phyloP scores from a whole-genome alignment of 2,113 vertebrate genomes.

The Notothenia coriiceps region DNA sequence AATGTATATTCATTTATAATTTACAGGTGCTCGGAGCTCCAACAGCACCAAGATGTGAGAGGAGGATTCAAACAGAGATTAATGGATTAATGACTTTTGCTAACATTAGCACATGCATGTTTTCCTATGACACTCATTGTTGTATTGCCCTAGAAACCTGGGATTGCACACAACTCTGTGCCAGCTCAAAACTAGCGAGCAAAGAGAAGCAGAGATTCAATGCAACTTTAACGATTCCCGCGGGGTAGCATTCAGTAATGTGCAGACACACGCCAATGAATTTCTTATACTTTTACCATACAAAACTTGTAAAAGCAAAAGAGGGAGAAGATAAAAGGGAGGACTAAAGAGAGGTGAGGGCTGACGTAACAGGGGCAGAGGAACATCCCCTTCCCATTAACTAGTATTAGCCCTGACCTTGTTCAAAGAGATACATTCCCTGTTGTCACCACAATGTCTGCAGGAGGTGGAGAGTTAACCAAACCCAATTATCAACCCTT shows the following conservation, averaged over 20 bases:
- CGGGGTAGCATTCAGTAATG: background rate
- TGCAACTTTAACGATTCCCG: constrained; percentile 24
- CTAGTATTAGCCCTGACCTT: constrained; percentile 61
- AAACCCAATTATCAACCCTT: constrained; percentile 61
- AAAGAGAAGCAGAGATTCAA: background rate
- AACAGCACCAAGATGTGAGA: background rate
- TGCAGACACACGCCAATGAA: constrained; percentile 15
- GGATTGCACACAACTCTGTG: background rate
- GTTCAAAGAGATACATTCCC: constrained; percentile 79
- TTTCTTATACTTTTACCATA: constrained; percentile 14
- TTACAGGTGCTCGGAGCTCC: background rate
- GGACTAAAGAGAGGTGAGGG: constrained; percentile 26
- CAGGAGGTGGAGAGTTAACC: constrained; percentile 61
- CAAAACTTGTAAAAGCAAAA: constrained; percentile 45
- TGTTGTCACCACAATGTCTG: constrained; percentile 74
- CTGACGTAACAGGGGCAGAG: constrained; percentile 39
- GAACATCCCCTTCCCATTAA: constrained; percentile 73
- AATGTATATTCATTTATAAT: constrained; percentile 17
- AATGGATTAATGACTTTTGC: constrained; percentile 21
- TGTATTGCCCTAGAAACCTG: background rate
- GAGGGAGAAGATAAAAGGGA: constrained; percentile 37
- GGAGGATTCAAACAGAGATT: constrained; percentile 26
- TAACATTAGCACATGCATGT: constrained; percentile 5
- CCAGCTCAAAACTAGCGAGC: background rate
- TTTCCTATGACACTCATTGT: constrained; percentile 1